These are phyloP conservation scores for Lophochroa leadbeateri DNA, from an alignment of 2,113 vertebrate genomes.

Conservation along the genomic window DNA sequence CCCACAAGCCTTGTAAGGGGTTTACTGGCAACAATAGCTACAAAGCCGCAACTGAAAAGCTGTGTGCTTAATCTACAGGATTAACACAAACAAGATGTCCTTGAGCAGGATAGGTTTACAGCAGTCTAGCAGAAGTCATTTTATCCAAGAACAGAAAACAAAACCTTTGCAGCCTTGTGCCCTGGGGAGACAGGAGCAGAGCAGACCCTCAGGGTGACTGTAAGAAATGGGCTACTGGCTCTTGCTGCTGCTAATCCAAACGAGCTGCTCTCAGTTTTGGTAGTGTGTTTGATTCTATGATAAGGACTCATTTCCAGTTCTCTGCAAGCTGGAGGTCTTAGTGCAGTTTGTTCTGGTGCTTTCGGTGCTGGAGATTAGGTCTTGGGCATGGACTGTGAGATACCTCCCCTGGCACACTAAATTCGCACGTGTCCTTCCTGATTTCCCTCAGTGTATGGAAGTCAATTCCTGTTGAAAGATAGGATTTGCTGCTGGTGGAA, in stretches of 20 bases:
- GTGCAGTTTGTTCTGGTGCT: neutral
- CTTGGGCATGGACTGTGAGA: neutral
- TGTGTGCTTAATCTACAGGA: constrained; percentile 29
- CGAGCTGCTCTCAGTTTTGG: accelerated
- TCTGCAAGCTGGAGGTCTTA: neutral
- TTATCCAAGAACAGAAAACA: neutral
- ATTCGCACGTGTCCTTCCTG: accelerated
- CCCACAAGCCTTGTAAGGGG: neutral
- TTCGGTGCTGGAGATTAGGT: neutral
- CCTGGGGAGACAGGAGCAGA: neutral
- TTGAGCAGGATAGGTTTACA: constrained; percentile 44
- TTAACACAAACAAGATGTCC: constrained; percentile 62
- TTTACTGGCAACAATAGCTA: constrained; percentile 28
- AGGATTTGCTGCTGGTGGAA: neutral
- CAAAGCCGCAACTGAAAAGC: constrained; percentile 39
- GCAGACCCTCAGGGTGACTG: neutral
- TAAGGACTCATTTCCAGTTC: neutral
- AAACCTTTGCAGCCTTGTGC: neutral
- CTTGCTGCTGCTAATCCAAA: neutral
- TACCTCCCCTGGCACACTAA: accelerated
- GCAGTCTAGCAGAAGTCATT: constrained; percentile 26
- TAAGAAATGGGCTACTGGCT: neutral
- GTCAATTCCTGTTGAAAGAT: neutral
- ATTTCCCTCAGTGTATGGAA: neutral
- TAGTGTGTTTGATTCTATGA: accelerated